phyloP scores from a whole-genome alignment of 2,888 invertebrate genomes.

The Syrphus vitripennis region DNA sequence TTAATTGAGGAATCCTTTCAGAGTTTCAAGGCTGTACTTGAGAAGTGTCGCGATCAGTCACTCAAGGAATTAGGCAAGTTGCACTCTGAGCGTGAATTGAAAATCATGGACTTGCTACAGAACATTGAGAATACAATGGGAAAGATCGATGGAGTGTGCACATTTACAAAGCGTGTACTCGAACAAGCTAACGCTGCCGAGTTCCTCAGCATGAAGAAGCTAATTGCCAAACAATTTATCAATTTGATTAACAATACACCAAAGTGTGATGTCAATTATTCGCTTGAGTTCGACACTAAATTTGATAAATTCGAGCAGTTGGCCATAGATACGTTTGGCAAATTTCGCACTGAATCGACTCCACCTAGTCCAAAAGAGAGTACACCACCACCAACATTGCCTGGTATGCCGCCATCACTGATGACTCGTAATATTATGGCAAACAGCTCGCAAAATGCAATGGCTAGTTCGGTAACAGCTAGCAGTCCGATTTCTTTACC shows the following conservation, averaged over 20 bases:
- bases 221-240: slow-evolving; percentile 89
- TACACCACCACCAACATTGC: slow-evolving; percentile 81
- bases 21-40: slow-evolving; percentile 90
- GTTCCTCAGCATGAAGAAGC: slow-evolving; percentile 90
- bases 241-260: slow-evolving; percentile 90
- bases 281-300: slow-evolving; percentile 91
- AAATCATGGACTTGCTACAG: slow-evolving; percentile 94
- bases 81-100: slow-evolving; percentile 92
- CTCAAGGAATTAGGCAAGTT: slow-evolving; percentile 88
- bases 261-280: slow-evolving; percentile 90
- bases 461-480: slow-evolving; percentile 81
- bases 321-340: slow-evolving; percentile 88
- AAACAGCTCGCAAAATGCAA: slow-evolving; percentile 76
- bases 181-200: slow-evolving; percentile 93
- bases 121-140: slow-evolving; percentile 92
- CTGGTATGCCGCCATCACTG: slow-evolving; percentile 82
- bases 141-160: slow-evolving; percentile 92
- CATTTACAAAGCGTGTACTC: slow-evolving; percentile 90
- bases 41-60: slow-evolving; percentile 89
- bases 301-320: slow-evolving; percentile 89
- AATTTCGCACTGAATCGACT: slow-evolving; percentile 85
- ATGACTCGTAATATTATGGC: slow-evolving; percentile 74
- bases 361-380: slow-evolving; percentile 82
- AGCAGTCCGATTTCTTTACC: slow-evolving; percentile 87
- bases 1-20: slow-evolving; percentile 91